A percentile compares a stretch with the other conserved stretches of the same genome.
Evolutionary conservation across 2,888 invertebrate genomes (phyloP).

Genomic region (Drosophila neutralis): DNA sequence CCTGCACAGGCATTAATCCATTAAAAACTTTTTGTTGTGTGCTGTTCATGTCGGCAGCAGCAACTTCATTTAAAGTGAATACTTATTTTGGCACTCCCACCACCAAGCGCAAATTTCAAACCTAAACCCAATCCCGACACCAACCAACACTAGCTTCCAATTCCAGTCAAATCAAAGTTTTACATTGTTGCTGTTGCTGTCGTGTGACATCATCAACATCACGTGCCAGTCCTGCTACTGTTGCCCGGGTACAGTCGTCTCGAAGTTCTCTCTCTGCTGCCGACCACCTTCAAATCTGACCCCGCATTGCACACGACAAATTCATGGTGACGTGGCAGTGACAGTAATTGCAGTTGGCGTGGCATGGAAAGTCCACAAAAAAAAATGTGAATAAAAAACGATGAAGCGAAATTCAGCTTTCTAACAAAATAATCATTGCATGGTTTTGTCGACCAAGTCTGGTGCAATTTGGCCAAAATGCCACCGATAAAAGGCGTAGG

Average conservation of each 20-base stretch:
- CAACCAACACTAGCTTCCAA: neutral
- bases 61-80: constrained; percentile 66
- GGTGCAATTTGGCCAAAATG: constrained; percentile 36
- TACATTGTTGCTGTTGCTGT: constrained; percentile 45
- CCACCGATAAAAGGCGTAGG: constrained; percentile 26
- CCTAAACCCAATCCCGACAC: neutral
- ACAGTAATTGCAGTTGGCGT: constrained; percentile 69
- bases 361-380: constrained; percentile 33
- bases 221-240: constrained; percentile 44
- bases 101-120: neutral
- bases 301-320: constrained; percentile 30
- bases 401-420: constrained; percentile 15
- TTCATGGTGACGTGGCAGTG: constrained; percentile 49
- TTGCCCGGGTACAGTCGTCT: constrained; percentile 47
- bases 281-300: constrained; percentile 2
- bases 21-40: constrained; percentile 62
- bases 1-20: constrained; percentile 59
- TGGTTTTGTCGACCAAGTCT: constrained; percentile 38
- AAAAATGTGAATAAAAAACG: neutral
- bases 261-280: constrained; percentile 15
- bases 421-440: constrained; percentile 66
- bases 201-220: constrained; percentile 59
- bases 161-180: constrained; percentile 40
- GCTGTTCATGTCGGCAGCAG: constrained; percentile 25
- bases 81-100: constrained; percentile 31